Evolutionary conservation across 2,888 invertebrate genomes (phyloP), one percentile per base, ranked within the genome.

Genomic region (Mythimna impura): DNA sequence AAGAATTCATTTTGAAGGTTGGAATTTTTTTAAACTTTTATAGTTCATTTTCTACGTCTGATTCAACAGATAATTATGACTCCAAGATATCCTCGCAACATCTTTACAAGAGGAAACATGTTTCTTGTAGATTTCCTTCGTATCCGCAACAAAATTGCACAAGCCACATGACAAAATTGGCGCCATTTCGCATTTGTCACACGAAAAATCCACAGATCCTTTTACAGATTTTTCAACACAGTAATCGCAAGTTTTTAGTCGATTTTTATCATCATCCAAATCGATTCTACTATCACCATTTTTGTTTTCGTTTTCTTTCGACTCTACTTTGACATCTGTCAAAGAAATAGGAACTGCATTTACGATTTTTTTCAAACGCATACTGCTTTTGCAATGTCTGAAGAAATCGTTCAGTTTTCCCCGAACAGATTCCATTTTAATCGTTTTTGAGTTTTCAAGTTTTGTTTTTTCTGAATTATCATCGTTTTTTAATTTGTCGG

Each of bases 361-460:
- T n/a, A 72, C 67, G 14, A 71, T 66, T 70, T 74, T 74, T 64
- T 79, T 80, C 14, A 69, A 76, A 1, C 86, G 81, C 4, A 80
- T 81, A 20, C 70, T 84, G 14, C 52, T 81, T 78, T 89, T 91
- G 58, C 88, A 86, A 54, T 90, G 89, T 76, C 89, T 91, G 57
- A 86, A 90, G 67, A 91, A 90, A 30, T 76, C 72, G 30, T 89
- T 85, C 0, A 86, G 30, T 71, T 85, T 78, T 0, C 78, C 83
- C 30, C 50, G 58, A 0, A 61, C 66, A 0, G 69, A 65, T 4
- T 81, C 82, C 17, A 79, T 7, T 72, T 81, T 83, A 36, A 36
- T 30, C 52, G 68, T 73, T n/a, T 34, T 74, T 1, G n/a, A n/a
- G 57, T 50, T 75, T 25, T 72, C 75, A 2, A 22, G 4, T 57